phyloP scores from a whole-genome alignment of 2,888 invertebrate species.

The Teleogryllus oceanicus region DNA sequence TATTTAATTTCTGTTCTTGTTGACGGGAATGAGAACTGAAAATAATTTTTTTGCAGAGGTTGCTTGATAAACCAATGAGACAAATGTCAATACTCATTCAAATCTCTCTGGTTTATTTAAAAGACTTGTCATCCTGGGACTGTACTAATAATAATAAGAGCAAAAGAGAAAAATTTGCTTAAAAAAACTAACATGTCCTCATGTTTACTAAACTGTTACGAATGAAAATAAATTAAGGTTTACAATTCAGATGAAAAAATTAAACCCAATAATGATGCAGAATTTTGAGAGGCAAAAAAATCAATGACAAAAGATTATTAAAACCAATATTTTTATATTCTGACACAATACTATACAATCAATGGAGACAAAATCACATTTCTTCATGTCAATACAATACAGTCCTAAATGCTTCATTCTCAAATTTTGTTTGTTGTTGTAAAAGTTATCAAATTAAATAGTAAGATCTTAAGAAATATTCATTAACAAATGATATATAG shows the following conservation, averaged over 20 bases:
- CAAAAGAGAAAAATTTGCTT: not conserved
- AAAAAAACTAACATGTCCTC: not conserved
- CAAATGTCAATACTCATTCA: not conserved
- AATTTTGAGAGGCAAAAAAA: not conserved
- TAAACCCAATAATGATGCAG: not conserved
- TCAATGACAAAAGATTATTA: not conserved
- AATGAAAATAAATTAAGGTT: too few species aligned
- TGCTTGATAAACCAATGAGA: too few species aligned
- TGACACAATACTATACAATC: not conserved
- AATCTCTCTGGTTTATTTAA: slow-evolving; percentile 25
- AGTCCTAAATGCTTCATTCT: not conserved
- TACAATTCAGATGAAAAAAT: not conserved
- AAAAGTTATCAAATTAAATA: not conserved
- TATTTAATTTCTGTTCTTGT: too few species aligned
- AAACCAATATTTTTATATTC: slow-evolving; percentile 18
- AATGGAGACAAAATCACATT: not conserved
- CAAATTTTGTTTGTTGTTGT: not conserved
- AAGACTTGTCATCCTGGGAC: slow-evolving; percentile 2
- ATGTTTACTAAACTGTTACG: not conserved
- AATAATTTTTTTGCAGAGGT: too few species aligned
- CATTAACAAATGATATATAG: not conserved
- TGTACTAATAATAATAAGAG: slow-evolving; percentile 20
- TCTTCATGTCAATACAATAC: not conserved
- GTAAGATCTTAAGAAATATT: not conserved
- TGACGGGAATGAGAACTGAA: too few species aligned